Percentiles rank a stretch among this genome's conserved stretches.
Evolutionary conservation across 1,140 invertebrate genomes (phyloP).

Genomic region (Paralvinella palmiformis): DNA sequence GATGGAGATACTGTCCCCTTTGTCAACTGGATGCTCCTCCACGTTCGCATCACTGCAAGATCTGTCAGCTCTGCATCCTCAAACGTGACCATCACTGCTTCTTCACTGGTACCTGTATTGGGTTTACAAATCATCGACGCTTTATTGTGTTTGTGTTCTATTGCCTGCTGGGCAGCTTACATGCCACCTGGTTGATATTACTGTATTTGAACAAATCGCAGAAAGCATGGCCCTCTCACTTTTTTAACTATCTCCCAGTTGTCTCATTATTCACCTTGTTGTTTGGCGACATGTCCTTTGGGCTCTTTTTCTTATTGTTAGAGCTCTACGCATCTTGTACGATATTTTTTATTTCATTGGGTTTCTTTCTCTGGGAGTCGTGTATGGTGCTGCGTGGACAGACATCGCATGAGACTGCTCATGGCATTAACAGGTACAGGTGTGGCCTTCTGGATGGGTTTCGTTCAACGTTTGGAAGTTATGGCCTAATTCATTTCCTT

Average conservation of each 20-base stretch:
- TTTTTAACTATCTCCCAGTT: slow-evolving; percentile 25
- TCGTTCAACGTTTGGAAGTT: slow-evolving; percentile 29
- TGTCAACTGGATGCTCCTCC: slow-evolving; percentile 39
- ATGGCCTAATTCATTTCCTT: slow-evolving; percentile 26
- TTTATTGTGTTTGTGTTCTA: slow-evolving; percentile 33
- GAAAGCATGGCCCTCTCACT: slow-evolving; percentile 13
- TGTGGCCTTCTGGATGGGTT: slow-evolving; percentile 22
- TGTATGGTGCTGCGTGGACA: slow-evolving; percentile 25
- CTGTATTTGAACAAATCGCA: slow-evolving; percentile 26
- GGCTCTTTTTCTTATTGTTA: slow-evolving; percentile 20
- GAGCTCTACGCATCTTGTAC: slow-evolving; percentile 22
- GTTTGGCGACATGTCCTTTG: slow-evolving; percentile 25
- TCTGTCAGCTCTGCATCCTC: slow-evolving; percentile 38
- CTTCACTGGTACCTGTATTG: slow-evolving; percentile 39
- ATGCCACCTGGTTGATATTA: slow-evolving; percentile 26
- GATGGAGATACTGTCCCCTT: slow-evolving; percentile 30
- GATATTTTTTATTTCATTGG: slow-evolving; percentile 20
- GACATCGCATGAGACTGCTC: slow-evolving; percentile 31
- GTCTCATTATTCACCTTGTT: slow-evolving; percentile 24
- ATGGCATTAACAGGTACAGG: slow-evolving; percentile 22
- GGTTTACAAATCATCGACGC: slow-evolving; percentile 34
- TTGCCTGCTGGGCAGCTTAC: slow-evolving; percentile 23
- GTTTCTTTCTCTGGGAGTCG: slow-evolving; percentile 26
- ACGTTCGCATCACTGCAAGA: slow-evolving; percentile 36
- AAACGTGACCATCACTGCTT: slow-evolving; percentile 45